A percentile compares a stretch with the other conserved stretches of the same genome.
phyloP scores from a whole-genome alignment of 1,140 invertebrate genomes.

The Philopotamus ludificatus region DNA sequence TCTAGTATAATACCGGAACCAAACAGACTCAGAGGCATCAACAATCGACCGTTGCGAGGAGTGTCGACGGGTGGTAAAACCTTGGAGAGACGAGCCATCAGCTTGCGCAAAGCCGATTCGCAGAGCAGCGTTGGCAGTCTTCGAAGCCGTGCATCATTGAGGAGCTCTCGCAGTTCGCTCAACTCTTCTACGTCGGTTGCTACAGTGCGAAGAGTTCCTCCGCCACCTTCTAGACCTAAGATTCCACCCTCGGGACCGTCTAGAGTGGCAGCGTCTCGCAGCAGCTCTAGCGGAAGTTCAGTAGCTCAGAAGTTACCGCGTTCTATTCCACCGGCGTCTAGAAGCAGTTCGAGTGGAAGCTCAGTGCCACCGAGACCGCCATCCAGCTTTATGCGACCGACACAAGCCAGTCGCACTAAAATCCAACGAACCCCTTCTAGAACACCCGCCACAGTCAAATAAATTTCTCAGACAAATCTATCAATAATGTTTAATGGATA shows the following conservation, averaged over 20 bases:
- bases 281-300: slow-evolving; percentile 71
- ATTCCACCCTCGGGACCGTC: slow-evolving; percentile 45
- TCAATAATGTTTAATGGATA: too few relatives aligned
- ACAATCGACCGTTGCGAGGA: slow-evolving; percentile 19
- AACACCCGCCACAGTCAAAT: slow-evolving; percentile 29
- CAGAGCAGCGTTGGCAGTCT: slow-evolving; percentile 39
- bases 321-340: slow-evolving; percentile 47
- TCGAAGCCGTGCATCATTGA: slow-evolving; percentile 65
- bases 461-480: not conserved
- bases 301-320: slow-evolving; percentile 51
- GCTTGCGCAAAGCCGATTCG: slow-evolving; percentile 38
- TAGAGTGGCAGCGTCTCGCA: slow-evolving; percentile 65
- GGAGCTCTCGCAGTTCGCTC: slow-evolving; percentile 77
- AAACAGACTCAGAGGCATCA: slow-evolving; percentile 37
- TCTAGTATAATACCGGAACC: slow-evolving; percentile 35
- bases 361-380: slow-evolving; percentile 37
- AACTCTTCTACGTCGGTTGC: slow-evolving; percentile 79
- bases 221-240: slow-evolving; percentile 49
- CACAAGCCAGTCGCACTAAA: slow-evolving; percentile 49
- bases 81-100: slow-evolving; percentile 47
- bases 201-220: slow-evolving; percentile 68
- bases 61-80: slow-evolving; percentile 33
- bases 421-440: slow-evolving; percentile 22
- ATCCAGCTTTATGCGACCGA: slow-evolving; percentile 61
- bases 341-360: slow-evolving; percentile 37